These are phyloP conservation scores for Nasonia longicornis DNA, from an alignment of 1,140 invertebrate genomes.

Conservation along the genomic window DNA sequence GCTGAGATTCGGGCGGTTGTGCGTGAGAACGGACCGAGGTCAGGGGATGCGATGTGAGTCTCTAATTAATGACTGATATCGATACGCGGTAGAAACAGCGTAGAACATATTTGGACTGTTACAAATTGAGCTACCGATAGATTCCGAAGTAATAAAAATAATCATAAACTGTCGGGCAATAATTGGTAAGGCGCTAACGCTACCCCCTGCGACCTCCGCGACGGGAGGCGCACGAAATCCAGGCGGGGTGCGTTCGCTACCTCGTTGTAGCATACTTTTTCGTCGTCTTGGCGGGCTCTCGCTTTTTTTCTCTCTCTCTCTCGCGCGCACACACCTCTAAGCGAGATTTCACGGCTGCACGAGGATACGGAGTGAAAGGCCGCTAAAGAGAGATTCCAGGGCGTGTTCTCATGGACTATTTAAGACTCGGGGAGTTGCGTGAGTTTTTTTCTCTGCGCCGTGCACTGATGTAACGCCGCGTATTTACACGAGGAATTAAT, in stretches of 20 bases:
- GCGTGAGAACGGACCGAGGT: neutral
- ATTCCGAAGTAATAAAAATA: slow-evolving; percentile 2
- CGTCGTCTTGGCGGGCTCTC: neutral
- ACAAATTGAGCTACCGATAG: neutral
- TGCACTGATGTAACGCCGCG: neutral
- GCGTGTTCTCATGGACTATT: slow-evolving; percentile 8
- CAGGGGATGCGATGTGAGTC: too few species aligned
- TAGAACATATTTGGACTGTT: neutral
- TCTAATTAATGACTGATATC: too few species aligned
- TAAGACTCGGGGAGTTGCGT: slow-evolving; percentile 19
- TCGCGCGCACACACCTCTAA: neutral
- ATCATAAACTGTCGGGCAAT: neutral
- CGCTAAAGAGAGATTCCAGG: slow-evolving; percentile 13
- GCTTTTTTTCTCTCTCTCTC: neutral
- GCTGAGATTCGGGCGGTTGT: neutral
- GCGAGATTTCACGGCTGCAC: slow-evolving; percentile 17
- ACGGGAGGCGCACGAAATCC: slow-evolving; percentile 9
- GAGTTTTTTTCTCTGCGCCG: slow-evolving; percentile 5
- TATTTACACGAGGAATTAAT: neutral
- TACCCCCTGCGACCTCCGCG: neutral
- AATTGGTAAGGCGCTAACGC: slow-evolving; percentile 13
- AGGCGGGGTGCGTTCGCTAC: slow-evolving; percentile 20
- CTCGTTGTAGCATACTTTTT: slow-evolving; percentile 6
- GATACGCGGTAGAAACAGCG: too few species aligned
- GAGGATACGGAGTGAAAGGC: slow-evolving; percentile 21